Base-by-base conservation (phyloP, 2,797 vertebrate species). In the Tenualosa thibaudeaui region DNA sequence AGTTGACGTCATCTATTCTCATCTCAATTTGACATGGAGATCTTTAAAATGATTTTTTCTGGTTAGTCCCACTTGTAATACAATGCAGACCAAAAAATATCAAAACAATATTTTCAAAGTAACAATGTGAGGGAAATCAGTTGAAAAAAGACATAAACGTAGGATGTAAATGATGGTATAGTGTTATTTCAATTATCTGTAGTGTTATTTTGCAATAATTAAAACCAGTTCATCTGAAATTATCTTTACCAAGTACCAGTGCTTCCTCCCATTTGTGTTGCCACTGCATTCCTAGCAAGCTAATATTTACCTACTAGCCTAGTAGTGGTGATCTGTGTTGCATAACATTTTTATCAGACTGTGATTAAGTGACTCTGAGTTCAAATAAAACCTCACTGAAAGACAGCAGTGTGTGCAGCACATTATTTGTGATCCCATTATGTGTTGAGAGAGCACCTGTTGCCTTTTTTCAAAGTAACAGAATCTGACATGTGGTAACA, bases 261-360 rank as follows among this genome's bases (percentile, higher is more conserved):
- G 71, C 22, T 19, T 68, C 31, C 62, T 5, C 37, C 22, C n/a
- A 17, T 56, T 43, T 78, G 51, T 26, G 37, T 37, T 3, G 31
- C 54, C 62, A 78, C 60, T 51, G 56, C 49, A 4, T n/a, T 82
- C 58, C 84, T n/a, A 81, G 65, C 26, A 65, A 82, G 65, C 81
- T 43, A 71, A 68, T 53, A 85, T 81, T 82, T 68, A 68, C 65
- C 81, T 22, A 43, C 46, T 51, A 82, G 26, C 49, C 43, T 65
- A 40, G 43, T 12, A 68, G 26, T 53, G 51, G 46, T 53, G 58
- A 49, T n/a, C 62, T 54, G 31, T 22, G 83, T 56, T 78, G 53
- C 83, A 31, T 54, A 84, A 84, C 50, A 84, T 19, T 75, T 40
- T 78, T 71, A 75, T 53, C 65, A 78, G 10, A 17, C 26, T 71